Percentiles rank a stretch among this genome's conserved stretches.
phyloP scores from a whole-genome alignment of 2,113 vertebrate genomes.

The Bostrychus sinensis region DNA sequence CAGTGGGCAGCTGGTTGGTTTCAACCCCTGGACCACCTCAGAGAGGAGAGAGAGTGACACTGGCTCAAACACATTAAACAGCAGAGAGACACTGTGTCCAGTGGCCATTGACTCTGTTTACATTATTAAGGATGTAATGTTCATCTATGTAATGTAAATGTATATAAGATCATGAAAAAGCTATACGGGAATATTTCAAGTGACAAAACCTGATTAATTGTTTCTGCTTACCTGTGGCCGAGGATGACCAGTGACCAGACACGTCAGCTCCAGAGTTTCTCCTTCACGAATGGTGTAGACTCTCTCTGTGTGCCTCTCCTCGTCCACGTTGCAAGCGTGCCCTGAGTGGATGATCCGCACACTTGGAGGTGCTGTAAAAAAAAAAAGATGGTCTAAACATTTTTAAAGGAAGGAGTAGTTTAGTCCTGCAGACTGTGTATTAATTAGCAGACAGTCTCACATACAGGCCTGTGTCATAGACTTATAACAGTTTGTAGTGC shows the following conservation, averaged over 20 bases:
- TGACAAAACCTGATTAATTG: no score
- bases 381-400: conserved; percentile 29
- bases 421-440: conserved; percentile 41
- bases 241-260: conserved; percentile 95
- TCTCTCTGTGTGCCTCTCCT: conserved; percentile 93
- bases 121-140: no score
- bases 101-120: no score
- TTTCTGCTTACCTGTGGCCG: conserved; percentile 88
- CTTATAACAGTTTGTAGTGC: conserved; percentile 7
- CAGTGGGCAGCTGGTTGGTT: no score
- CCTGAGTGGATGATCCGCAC: conserved; percentile 97
- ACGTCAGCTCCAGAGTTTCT: conserved; percentile 94
- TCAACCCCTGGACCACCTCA: no score
- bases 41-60: no score
- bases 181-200: no score
- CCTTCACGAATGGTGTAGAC: conserved; percentile 97
- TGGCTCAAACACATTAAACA: no score
- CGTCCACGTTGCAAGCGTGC: conserved; percentile 95
- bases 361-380: conserved; percentile 87
- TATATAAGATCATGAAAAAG: no score
- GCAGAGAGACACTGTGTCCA: no score
- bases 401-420: conserved; percentile 33
- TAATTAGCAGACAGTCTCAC: conserved; percentile 42
- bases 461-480: conserved; percentile 22
- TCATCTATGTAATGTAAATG: no score